Percentiles rank a stretch among this genome's conserved stretches.
phyloP scores from a whole-genome alignment of 1,140 invertebrate species.

The Rhopalosiphum maidis region DNA sequence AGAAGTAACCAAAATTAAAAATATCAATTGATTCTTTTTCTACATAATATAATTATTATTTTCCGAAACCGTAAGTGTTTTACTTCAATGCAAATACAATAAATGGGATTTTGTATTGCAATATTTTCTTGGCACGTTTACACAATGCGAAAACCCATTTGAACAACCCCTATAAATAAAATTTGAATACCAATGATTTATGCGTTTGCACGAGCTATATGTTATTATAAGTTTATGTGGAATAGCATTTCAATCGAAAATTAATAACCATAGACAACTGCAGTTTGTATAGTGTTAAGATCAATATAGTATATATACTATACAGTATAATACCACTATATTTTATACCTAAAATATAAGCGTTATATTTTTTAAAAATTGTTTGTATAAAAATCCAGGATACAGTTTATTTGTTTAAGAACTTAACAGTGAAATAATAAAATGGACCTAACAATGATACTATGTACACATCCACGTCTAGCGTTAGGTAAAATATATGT shows the following conservation, averaged over 20 bases:
- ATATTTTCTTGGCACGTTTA: constrained; percentile 39
- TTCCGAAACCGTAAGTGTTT: not conserved
- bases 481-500: not conserved
- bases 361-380: not conserved
- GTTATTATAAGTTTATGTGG: not conserved
- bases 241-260: not conserved
- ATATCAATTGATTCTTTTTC: not conserved
- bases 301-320: not conserved
- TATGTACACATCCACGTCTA: not conserved
- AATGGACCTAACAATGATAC: not conserved
- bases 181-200: constrained; percentile 38
- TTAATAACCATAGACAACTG: not conserved
- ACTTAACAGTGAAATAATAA: not conserved
- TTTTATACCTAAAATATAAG: not conserved
- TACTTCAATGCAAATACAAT: not conserved
- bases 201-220: constrained; percentile 14
- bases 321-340: not conserved
- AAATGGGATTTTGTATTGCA: not conserved
- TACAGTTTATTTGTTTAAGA: not conserved
- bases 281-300: not conserved
- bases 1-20: not conserved
- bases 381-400: not conserved
- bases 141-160: not conserved
- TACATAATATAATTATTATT: not conserved
- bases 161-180: not conserved